A percentile compares a stretch with the other conserved stretches of the same genome.
phyloP scores from a whole-genome alignment of 2,888 invertebrate genomes.

The Nezara viridula region DNA sequence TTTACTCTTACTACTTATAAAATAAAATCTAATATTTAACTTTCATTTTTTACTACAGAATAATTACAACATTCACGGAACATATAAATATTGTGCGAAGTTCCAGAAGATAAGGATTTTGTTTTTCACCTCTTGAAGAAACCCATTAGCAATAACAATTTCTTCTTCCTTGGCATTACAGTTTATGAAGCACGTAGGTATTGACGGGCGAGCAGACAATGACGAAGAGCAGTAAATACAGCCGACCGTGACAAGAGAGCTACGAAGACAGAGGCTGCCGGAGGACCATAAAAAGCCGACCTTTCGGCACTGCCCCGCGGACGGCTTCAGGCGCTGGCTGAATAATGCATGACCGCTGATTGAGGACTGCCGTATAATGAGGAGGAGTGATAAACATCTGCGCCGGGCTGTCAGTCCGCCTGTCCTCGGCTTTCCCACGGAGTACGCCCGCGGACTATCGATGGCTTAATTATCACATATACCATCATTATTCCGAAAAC shows the following conservation, averaged over 20 bases:
- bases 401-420: slow-evolving; percentile 13
- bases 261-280: slow-evolving; percentile 16
- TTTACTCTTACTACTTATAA: no score
- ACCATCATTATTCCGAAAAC: slow-evolving; percentile 20
- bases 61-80: no score
- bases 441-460: slow-evolving; percentile 24
- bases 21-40: no score
- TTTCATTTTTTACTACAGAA: no score
- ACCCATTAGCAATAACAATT: slow-evolving; percentile 3
- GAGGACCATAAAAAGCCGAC: slow-evolving; percentile 16
- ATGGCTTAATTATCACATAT: slow-evolving; percentile 38
- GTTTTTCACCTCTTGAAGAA: neutral
- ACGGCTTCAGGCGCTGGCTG: slow-evolving; percentile 33
- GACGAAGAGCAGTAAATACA: neutral
- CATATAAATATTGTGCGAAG: no score
- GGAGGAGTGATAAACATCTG: slow-evolving; percentile 44
- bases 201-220: neutral
- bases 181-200: slow-evolving; percentile 2
- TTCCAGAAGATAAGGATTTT: no score
- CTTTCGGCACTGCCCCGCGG: slow-evolving; percentile 43
- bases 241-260: neutral
- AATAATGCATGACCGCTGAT: slow-evolving; percentile 48
- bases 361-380: slow-evolving; percentile 51
- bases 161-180: neutral
- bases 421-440: slow-evolving; percentile 48